Percentiles rank a stretch among this genome's conserved stretches.
These are phyloP conservation scores for Thelaira solivaga DNA, from an alignment of 2,888 invertebrate genomes.

Conservation along the genomic window DNA sequence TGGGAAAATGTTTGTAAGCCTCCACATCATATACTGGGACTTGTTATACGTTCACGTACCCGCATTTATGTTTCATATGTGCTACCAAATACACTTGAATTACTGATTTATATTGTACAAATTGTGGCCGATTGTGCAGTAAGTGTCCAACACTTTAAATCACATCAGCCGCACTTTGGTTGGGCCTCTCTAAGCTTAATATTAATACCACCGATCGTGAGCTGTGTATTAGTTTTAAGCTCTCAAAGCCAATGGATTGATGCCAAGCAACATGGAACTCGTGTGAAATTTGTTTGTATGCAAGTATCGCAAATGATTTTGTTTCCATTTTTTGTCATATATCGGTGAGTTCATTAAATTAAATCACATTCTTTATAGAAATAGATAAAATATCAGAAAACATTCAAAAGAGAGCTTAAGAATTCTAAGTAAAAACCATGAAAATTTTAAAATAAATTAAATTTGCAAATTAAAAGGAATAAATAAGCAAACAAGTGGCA, in stretches of 20 bases:
- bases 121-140: conserved; percentile 84
- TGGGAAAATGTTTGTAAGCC: conserved; percentile 67
- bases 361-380: no score
- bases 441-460: no score
- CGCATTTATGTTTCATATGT: conserved; percentile 77
- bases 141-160: conserved; percentile 81
- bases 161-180: conserved; percentile 79
- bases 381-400: no score
- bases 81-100: conserved; percentile 80
- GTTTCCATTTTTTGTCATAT: conserved; percentile 79
- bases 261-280: conserved; percentile 71
- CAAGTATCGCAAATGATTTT: conserved; percentile 70
- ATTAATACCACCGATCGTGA: conserved; percentile 80
- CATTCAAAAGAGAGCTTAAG: no score
- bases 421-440: no score
- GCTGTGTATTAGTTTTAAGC: conserved; percentile 80
- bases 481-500: no score
- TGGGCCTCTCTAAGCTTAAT: conserved; percentile 78
- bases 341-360: conserved; percentile 77
- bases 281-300: conserved; percentile 61
- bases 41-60: conserved; percentile 73
- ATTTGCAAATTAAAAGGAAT: no score
- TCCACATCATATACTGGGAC: conserved; percentile 73
- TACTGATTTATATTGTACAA: conserved; percentile 82
- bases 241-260: conserved; percentile 79